Percentiles rank a stretch among this genome's conserved stretches.
These are phyloP conservation scores for Girardia tigrina DNA, from an alignment of 2,888 invertebrate genomes.

Conservation along the genomic window DNA sequence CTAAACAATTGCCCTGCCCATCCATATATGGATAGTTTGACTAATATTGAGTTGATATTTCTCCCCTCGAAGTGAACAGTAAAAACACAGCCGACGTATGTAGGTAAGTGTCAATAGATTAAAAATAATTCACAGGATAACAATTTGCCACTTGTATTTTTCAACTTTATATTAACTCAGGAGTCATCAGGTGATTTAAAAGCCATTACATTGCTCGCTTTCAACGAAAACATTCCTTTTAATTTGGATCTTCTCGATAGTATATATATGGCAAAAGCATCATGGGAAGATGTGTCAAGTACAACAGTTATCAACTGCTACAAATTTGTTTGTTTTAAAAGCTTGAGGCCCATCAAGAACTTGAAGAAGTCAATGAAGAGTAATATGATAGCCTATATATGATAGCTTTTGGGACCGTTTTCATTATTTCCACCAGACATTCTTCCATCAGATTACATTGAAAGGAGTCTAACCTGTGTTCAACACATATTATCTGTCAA, in stretches of 20 bases:
- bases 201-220: neutral
- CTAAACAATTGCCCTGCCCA: slow-evolving; percentile 40
- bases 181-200: slow-evolving; percentile 39
- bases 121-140: too few relatives aligned
- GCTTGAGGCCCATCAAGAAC: too few relatives aligned
- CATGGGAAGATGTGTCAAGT: slow-evolving; percentile 8
- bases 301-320: neutral
- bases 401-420: slow-evolving; percentile 18
- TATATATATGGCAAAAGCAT: neutral
- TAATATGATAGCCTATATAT: too few relatives aligned
- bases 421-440: neutral
- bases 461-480: too few relatives aligned
- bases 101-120: too few relatives aligned
- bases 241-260: neutral
- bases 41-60: slow-evolving; percentile 38
- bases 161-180: too few relatives aligned
- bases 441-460: neutral
- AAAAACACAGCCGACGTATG: slow-evolving; percentile 40
- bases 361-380: too few relatives aligned
- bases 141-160: too few relatives aligned
- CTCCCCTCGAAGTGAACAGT: slow-evolving; percentile 40
- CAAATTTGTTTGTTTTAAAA: neutral
- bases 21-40: slow-evolving; percentile 37
- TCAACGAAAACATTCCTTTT: neutral
- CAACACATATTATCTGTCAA: too few relatives aligned